Evolutionary conservation across 2,888 invertebrate species (phyloP).

Genomic region (Panzeria rudis): DNA sequence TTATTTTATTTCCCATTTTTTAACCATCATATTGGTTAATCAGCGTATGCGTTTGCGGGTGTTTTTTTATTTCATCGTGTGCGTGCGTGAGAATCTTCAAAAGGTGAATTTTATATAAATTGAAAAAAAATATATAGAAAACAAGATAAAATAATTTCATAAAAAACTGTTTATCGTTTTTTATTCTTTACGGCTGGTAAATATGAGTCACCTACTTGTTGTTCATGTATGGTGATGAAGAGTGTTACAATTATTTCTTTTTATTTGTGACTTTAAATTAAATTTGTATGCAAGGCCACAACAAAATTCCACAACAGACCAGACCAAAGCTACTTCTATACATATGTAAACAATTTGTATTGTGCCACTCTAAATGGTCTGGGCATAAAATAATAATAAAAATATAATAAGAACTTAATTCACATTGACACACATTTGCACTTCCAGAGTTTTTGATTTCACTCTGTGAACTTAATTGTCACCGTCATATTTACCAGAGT

Average conservation of each 20-base stretch:
- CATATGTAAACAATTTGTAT: conserved; percentile 17
- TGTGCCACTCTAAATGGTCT: conserved; percentile 20
- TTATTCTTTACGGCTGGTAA: conserved; percentile 26
- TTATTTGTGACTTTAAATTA: conserved; percentile 33
- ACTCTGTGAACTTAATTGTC: conserved; percentile 63
- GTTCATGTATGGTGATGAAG: background rate
- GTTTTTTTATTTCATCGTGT: conserved; percentile 40
- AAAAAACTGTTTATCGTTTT: conserved; percentile 48
- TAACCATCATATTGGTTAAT: conserved; percentile 39
- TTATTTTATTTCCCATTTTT: conserved; percentile 42
- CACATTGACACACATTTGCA: conserved; percentile 61
- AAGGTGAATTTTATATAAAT: too few species aligned
- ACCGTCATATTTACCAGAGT: conserved; percentile 26
- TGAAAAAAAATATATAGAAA: too few species aligned
- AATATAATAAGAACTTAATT: conserved; percentile 40
- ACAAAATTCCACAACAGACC: background rate
- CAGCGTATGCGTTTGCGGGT: conserved; percentile 49
- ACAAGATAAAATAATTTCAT: conserved; percentile 56
- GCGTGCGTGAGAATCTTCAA: conserved; percentile 41
- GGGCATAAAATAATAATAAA: conserved; percentile 25
- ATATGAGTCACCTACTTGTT: conserved; percentile 45
- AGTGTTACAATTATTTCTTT: conserved; percentile 62
- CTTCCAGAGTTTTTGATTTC: conserved; percentile 55
- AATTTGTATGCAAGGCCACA: conserved; percentile 65
- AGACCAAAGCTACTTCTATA: conserved; percentile 30